These are phyloP conservation scores for Colistium nudipinnis DNA, from an alignment of 2,113 vertebrate species.

Conservation along the genomic window DNA sequence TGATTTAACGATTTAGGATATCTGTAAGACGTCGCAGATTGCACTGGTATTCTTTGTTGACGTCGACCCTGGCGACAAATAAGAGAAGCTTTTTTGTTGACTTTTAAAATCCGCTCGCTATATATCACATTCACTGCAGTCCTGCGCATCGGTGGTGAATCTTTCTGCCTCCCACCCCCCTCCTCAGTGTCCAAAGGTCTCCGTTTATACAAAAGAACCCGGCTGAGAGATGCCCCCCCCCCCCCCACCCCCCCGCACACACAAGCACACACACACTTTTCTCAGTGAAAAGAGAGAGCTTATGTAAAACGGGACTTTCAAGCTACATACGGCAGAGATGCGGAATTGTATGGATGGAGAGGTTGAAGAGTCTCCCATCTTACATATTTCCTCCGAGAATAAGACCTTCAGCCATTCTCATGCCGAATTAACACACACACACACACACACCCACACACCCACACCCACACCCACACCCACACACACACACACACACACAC, in stretches of 20 bases:
- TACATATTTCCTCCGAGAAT: neutral
- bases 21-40: too few relatives aligned
- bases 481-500: neutral
- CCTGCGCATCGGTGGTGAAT: neutral
- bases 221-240: conserved; percentile 21
- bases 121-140: neutral
- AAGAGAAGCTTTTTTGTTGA: too few relatives aligned
- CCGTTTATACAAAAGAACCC: conserved; percentile 32
- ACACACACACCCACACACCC: neutral
- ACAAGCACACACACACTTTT: too few relatives aligned
- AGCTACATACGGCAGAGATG: neutral
- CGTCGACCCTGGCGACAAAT: too few relatives aligned
- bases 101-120: neutral
- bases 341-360: conserved; percentile 17
- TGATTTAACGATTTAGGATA: too few relatives aligned
- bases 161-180: conserved; percentile 1
- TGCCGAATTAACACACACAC: neutral
- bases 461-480: neutral
- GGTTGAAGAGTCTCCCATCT: conserved; percentile 3
- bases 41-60: too few relatives aligned
- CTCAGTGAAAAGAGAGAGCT: neutral
- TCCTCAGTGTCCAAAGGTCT: conserved; percentile 10
- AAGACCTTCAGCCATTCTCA: too few relatives aligned
- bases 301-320: conserved; percentile 19
- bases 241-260: too few relatives aligned